Evolutionary conservation across 2,888 invertebrate genomes (phyloP).

Genomic region (Lydus trimaculatus): DNA sequence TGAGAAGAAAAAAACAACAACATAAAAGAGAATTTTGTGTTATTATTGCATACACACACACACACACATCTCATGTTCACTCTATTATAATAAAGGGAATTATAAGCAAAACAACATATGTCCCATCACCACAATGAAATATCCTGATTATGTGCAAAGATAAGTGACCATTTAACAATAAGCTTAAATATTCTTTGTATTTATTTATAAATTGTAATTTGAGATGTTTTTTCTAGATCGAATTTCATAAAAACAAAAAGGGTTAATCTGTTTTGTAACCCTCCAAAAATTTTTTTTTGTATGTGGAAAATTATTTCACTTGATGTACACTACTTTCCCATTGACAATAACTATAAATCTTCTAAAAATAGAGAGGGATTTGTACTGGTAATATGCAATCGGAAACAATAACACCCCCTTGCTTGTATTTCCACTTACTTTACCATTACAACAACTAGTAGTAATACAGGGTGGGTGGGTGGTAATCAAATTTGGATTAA

Average conservation of each 20-base stretch:
- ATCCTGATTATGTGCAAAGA: neutral
- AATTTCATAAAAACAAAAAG: neutral
- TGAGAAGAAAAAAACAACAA: neutral
- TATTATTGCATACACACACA: neutral
- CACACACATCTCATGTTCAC: neutral
- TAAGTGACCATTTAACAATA: constrained; percentile 6
- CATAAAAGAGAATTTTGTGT: neutral
- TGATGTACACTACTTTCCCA: neutral
- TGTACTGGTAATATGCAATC: constrained; percentile 12
- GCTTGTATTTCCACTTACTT: neutral
- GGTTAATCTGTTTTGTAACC: neutral
- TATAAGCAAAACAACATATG: constrained; percentile 15
- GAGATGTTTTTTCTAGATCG: neutral
- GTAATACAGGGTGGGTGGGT: neutral
- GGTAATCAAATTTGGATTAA: constrained; percentile 32
- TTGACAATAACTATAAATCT: constrained; percentile 2
- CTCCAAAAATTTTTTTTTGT: neutral
- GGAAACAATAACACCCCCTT: constrained; percentile 18
- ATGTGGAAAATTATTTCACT: neutral
- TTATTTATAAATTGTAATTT: neutral
- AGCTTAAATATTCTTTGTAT: neutral
- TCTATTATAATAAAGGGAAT: constrained; percentile 13
- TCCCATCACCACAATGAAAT: constrained; percentile 12
- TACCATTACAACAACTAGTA: neutral
- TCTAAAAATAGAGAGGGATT: constrained; percentile 18